These are phyloP conservation scores for Acridotheres tristis DNA, from an alignment of 2,797 vertebrate genomes.

Conservation along the genomic window DNA sequence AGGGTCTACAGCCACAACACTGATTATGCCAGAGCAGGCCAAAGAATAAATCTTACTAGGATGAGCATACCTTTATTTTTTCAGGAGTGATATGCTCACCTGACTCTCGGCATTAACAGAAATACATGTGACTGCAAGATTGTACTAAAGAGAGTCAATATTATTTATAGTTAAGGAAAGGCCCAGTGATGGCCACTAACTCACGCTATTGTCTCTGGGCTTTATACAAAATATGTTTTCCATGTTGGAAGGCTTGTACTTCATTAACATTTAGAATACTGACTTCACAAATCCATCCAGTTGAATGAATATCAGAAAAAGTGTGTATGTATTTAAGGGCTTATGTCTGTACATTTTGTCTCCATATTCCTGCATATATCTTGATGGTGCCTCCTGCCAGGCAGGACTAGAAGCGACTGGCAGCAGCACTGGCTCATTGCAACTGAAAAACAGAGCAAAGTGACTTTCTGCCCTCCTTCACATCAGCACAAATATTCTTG, in stretches of 20 bases:
- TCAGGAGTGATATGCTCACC: background rate
- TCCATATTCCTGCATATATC: accelerated
- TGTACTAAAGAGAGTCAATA: background rate
- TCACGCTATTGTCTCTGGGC: background rate
- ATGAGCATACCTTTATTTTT: background rate
- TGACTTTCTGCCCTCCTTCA: background rate
- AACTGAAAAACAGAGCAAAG: background rate
- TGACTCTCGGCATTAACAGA: background rate
- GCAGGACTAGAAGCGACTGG: background rate
- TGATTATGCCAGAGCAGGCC: background rate
- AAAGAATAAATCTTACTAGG: background rate
- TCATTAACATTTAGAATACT: background rate
- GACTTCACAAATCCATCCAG: background rate
- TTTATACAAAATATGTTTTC: background rate
- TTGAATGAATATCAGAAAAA: background rate
- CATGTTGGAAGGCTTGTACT: background rate
- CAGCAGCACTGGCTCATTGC: background rate
- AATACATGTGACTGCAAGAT: background rate
- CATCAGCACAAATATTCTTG: background rate
- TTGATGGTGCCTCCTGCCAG: background rate
- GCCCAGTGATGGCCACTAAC: background rate
- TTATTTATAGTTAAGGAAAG: background rate
- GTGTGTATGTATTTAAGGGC: background rate
- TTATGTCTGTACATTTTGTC: background rate
- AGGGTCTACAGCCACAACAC: background rate